Conservation (phyloP, 1,140 invertebrate genomes). For the Radopholus similis region DNA sequence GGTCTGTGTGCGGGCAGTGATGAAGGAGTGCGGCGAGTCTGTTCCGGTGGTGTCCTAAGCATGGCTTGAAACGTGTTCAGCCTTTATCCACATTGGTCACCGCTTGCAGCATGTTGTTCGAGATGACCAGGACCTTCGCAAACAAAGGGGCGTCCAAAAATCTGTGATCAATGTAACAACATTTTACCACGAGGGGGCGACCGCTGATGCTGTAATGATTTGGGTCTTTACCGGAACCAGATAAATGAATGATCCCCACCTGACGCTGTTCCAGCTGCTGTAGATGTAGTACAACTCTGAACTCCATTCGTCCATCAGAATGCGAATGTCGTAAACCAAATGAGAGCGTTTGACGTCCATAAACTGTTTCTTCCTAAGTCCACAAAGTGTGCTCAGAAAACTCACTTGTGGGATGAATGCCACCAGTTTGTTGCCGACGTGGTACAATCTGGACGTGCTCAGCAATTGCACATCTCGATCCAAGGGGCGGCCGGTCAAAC, state of each 20-base stretch:
- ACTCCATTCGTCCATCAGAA: constrained; percentile 94
- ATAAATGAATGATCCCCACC: too few relatives aligned
- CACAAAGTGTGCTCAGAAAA: constrained; percentile 29
- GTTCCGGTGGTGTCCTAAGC: neutral
- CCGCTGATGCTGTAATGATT: constrained; percentile 87
- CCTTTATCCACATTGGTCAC: constrained; percentile 42
- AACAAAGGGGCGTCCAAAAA: neutral
- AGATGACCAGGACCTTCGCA: constrained; percentile 71
- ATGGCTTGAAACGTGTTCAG: neutral
- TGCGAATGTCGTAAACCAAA: constrained; percentile 89
- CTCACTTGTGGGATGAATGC: constrained; percentile 95
- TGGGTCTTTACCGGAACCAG: too few relatives aligned
- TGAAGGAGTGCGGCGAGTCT: neutral
- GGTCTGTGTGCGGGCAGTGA: neutral
- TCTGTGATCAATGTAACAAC: too few relatives aligned
- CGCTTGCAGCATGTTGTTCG: constrained; percentile 84
- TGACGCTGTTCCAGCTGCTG: constrained; percentile 78
- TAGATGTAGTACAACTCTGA: constrained; percentile 92
- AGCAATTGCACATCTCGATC: constrained; percentile 91
- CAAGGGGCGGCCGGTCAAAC: constrained; percentile 79
- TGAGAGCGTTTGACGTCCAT: constrained; percentile 91
- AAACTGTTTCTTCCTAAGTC: too few relatives aligned
- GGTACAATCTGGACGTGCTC: constrained; percentile 96
- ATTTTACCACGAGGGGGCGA: constrained; percentile 76
- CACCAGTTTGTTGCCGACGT: constrained; percentile 88